Evolutionary conservation across 2,797 vertebrate species (phyloP).

Genomic region (Vireo griseus): DNA sequence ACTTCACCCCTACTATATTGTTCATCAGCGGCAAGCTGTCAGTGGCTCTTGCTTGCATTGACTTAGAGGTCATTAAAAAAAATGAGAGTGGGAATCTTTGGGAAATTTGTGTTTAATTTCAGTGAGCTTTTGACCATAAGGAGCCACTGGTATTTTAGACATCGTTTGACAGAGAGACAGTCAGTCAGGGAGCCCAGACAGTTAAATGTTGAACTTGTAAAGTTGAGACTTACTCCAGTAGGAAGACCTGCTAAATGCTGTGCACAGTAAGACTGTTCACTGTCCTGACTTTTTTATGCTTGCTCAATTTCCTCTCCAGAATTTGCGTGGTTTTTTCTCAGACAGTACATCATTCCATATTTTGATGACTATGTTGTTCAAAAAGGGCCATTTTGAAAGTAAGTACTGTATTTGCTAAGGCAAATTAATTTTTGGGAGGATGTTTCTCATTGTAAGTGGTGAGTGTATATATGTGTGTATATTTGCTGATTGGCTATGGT

Average conservation of each 20-base stretch:
- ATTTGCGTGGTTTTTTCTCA: slow-evolving; percentile 85
- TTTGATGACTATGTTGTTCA: slow-evolving; percentile 89
- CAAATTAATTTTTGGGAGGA: not conserved
- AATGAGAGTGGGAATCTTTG: not conserved
- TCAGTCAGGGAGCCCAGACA: not conserved
- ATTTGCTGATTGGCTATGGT: not conserved
- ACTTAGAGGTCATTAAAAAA: not conserved
- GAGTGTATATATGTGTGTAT: accelerated
- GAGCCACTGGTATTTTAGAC: not conserved
- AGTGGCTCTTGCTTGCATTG: not conserved
- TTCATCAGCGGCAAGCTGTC: not conserved
- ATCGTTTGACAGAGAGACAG: not conserved
- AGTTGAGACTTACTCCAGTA: not conserved
- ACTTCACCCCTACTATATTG: not conserved
- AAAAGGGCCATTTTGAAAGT: slow-evolving; percentile 85
- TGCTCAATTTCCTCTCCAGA: slow-evolving; percentile 69
- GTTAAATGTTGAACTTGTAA: not conserved
- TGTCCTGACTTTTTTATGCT: not conserved
- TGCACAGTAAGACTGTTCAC: not conserved
- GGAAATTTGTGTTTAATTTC: not conserved
- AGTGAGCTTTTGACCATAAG: not conserved
- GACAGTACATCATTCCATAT: slow-evolving; percentile 91
- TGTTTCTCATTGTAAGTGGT: not conserved
- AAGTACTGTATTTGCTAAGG: slow-evolving; percentile 57
- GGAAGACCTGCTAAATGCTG: not conserved